Evolutionary conservation across 1,140 invertebrate species (phyloP).

Genomic region (Nautilus pompilius): DNA sequence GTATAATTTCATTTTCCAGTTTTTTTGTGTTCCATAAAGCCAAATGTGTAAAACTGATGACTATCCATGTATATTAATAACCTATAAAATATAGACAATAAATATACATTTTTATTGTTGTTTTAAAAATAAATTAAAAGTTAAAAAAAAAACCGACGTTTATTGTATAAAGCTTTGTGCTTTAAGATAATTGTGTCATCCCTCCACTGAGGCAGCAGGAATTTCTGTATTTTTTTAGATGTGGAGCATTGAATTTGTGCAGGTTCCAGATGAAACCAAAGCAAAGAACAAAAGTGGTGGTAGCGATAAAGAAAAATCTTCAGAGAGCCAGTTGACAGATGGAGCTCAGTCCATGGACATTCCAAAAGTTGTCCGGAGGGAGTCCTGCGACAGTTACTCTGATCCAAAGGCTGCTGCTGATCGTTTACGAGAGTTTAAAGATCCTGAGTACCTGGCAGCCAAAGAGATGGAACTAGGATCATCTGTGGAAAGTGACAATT

Average conservation of each 20-base stretch:
- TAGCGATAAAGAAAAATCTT: slow-evolving; percentile 12
- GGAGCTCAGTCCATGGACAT: slow-evolving; percentile 12
- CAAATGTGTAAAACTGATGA: no score
- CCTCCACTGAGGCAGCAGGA: no score
- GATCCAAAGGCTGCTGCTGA: slow-evolving; percentile 32
- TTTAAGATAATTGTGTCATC: no score
- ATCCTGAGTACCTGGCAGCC: slow-evolving; percentile 35
- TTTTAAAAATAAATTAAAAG: no score
- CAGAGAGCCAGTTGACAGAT: neutral
- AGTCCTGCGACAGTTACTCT: slow-evolving; percentile 25
- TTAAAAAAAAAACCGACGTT: no score
- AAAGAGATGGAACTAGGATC: slow-evolving; percentile 42
- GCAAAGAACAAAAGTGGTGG: slow-evolving; percentile 8
- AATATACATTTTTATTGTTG: no score
- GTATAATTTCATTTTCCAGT: no score
- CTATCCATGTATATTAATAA: no score
- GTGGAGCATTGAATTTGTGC: slow-evolving; percentile 94
- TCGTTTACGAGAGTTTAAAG: slow-evolving; percentile 42
- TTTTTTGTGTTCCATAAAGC: no score
- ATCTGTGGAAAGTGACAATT: slow-evolving; percentile 43
- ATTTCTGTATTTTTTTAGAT: slow-evolving; percentile 63
- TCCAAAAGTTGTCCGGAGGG: slow-evolving; percentile 16
- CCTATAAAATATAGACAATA: no score
- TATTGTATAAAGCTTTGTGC: no score
- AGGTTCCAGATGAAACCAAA: slow-evolving; percentile 71